Conservation (phyloP, 1,140 invertebrate species). For the Zaprionus nigranus region DNA sequence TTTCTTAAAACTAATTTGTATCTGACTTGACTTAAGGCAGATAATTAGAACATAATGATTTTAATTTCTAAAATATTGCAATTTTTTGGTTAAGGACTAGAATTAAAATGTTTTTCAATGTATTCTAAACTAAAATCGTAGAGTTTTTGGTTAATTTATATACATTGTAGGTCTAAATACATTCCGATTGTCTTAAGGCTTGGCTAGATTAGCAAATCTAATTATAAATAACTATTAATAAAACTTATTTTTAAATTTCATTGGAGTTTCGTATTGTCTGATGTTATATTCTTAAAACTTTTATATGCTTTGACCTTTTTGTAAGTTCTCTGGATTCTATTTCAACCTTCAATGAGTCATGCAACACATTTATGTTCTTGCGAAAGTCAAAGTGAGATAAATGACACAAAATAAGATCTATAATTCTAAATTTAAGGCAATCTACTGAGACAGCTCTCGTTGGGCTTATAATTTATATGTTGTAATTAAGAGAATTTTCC, state of each 20-base stretch:
- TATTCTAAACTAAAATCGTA: too few relatives aligned
- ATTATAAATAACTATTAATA: not conserved
- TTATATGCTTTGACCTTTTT: not conserved
- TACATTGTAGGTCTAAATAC: not conserved
- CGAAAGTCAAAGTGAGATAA: not conserved
- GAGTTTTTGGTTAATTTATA: not conserved
- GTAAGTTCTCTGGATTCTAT: not conserved
- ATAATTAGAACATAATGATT: too few relatives aligned
- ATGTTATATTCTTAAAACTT: not conserved
- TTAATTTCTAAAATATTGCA: rapidly evolving
- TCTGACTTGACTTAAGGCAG: too few relatives aligned
- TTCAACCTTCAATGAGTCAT: not conserved
- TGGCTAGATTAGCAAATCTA: not conserved
- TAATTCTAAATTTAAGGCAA: conserved; percentile 15
- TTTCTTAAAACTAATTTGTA: too few relatives aligned
- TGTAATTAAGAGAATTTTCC: not conserved
- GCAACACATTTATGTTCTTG: not conserved
- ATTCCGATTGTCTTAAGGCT: not conserved
- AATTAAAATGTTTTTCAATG: too few relatives aligned
- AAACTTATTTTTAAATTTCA: not conserved
- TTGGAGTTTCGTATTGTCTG: not conserved
- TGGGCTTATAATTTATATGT: conserved; percentile 7
- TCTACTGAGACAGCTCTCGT: not conserved
- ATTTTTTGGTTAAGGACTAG: too few relatives aligned
- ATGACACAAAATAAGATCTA: conserved; percentile 10